Conservation (phyloP, 2,888 invertebrate genomes). For the Encarsia formosa region DNA sequence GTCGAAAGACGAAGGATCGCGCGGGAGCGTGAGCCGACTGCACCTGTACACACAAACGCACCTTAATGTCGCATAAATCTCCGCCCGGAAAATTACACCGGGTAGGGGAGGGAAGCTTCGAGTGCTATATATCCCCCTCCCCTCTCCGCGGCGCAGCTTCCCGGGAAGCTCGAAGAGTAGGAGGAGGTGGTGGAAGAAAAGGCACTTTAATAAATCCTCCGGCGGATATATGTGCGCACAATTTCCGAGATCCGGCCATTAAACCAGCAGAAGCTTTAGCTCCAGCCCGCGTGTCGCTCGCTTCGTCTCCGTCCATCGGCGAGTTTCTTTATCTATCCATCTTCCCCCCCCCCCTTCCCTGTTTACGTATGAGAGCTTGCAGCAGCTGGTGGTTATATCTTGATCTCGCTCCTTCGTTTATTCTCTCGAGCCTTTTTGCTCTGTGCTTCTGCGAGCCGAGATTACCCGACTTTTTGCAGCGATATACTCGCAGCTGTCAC, state of each 20-base stretch:
- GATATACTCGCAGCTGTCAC: too few species aligned
- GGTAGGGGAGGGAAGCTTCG: conserved; percentile 31
- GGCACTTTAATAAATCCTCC: conserved; percentile 88
- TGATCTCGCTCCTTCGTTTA: too few species aligned
- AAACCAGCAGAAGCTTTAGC: conserved; percentile 58
- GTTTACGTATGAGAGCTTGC: background rate
- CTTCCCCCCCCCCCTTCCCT: conserved; percentile 10
- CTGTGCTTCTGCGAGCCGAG: too few species aligned
- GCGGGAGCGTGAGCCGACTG: background rate
- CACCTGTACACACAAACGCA: conserved; percentile 31
- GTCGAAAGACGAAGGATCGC: conserved; percentile 24
- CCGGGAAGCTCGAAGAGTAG: too few species aligned
- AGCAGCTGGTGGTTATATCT: background rate
- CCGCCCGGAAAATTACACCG: conserved; percentile 49
- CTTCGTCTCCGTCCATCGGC: conserved; percentile 29
- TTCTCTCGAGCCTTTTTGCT: too few species aligned
- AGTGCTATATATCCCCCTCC: conserved; percentile 33
- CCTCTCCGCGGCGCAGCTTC: conserved; percentile 42
- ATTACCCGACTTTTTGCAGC: too few species aligned
- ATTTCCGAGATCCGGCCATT: conserved; percentile 88
- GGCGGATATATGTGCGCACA: conserved; percentile 86
- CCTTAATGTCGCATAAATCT: conserved; percentile 51
- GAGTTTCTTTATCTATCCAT: conserved; percentile 34
- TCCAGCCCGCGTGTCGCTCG: conserved; percentile 30
- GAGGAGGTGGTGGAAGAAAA: too few species aligned